Percentiles rank a stretch among this genome's conserved stretches.
phyloP scores from a whole-genome alignment of 2,797 vertebrate genomes.

The Lateolabrax maculatus region DNA sequence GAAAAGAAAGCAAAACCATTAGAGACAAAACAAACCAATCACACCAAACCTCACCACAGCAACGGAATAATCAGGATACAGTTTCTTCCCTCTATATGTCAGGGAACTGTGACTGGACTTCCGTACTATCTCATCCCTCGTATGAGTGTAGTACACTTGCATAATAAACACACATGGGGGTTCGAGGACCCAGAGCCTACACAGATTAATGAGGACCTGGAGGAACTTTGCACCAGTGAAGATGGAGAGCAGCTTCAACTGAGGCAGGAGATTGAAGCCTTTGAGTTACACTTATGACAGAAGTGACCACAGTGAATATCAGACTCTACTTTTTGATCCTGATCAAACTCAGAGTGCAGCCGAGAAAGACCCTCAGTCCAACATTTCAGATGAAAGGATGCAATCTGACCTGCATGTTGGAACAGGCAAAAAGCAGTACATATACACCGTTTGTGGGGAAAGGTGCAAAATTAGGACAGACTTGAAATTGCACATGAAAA shows the following conservation, averaged over 20 bases:
- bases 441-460: not conserved
- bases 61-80: no score
- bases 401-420: not conserved
- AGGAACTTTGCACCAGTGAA: slow-evolving; percentile 15
- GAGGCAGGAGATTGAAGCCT: slow-evolving; percentile 10
- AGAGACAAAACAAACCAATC: no score
- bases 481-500: not conserved
- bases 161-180: no score
- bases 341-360: not conserved
- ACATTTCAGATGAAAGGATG: not conserved
- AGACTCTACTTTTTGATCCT: not conserved
- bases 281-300: not conserved
- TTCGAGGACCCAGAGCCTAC: slow-evolving; percentile 12
- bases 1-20: no score
- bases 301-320: slow-evolving; percentile 11
- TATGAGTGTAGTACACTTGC: no score
- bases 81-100: no score
- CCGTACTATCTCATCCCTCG: no score
- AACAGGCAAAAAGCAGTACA: not conserved
- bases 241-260: slow-evolving; percentile 1
- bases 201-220: slow-evolving; percentile 41
- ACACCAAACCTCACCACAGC: no score
- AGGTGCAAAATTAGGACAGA: not conserved
- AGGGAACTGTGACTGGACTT: slow-evolving; percentile 37
- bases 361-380: not conserved